A percentile compares a stretch with the other conserved stretches of the same genome.
These are phyloP conservation scores for Lycophotia porphyrea DNA, from an alignment of 2,888 invertebrate genomes.

Conservation along the genomic window DNA sequence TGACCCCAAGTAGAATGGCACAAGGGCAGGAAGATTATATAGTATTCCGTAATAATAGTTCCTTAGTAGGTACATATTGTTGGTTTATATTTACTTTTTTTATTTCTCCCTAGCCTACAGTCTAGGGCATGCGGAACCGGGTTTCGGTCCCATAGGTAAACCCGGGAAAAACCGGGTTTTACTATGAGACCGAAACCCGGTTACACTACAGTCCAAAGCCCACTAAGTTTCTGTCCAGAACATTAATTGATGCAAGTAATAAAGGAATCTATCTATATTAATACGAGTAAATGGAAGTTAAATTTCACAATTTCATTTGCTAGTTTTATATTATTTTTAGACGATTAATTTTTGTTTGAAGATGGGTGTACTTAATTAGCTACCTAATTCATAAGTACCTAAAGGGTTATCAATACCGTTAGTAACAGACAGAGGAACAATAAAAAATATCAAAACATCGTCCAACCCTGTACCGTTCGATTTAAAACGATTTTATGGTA, in stretches of 20 bases:
- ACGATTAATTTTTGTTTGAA: background rate
- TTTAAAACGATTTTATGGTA: conserved; percentile 79
- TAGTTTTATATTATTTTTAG: background rate
- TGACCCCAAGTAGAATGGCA: too few species aligned
- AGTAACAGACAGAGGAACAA: conserved; percentile 40
- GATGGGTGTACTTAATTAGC: background rate
- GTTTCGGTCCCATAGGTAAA: too few species aligned
- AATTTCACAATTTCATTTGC: background rate
- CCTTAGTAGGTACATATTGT: too few species aligned
- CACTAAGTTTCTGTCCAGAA: background rate
- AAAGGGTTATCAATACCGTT: background rate
- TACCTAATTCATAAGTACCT: background rate
- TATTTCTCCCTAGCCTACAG: too few species aligned
- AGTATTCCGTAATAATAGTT: too few species aligned
- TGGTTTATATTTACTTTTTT: too few species aligned
- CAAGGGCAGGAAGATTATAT: too few species aligned
- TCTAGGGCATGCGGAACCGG: too few species aligned
- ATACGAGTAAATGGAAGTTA: background rate
- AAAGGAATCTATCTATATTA: background rate
- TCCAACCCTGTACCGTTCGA: conserved; percentile 60
- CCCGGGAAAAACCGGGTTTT: too few species aligned
- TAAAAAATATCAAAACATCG: conserved; percentile 53
- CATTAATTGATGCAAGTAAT: background rate
- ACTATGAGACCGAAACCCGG: too few species aligned
- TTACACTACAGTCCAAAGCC: too few species aligned